These are phyloP conservation scores for Sinocyclocheilus maitianheensis DNA, from an alignment of 2,113 vertebrate species.

Conservation along the genomic window DNA sequence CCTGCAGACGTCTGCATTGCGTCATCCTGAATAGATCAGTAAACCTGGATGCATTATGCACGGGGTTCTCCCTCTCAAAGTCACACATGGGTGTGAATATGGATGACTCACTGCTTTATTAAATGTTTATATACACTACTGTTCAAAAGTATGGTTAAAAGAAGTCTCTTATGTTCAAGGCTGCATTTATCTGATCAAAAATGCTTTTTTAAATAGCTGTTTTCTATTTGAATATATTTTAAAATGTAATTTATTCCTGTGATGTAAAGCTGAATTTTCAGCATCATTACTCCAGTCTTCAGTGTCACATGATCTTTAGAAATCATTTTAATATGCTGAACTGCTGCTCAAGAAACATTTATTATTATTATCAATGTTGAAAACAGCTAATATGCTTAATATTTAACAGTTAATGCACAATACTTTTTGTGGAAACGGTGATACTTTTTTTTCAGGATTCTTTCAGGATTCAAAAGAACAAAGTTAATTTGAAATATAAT, in stretches of 20 bases:
- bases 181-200: not conserved
- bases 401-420: too few species aligned
- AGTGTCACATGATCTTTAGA: not conserved
- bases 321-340: too few species aligned
- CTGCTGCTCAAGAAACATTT: not conserved
- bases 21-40: not conserved
- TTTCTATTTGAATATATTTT: not conserved
- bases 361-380: too few species aligned
- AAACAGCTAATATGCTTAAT: too few species aligned
- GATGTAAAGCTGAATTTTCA: not conserved
- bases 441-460: too few species aligned
- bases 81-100: not conserved
- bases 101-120: not conserved
- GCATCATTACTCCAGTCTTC: too few species aligned
- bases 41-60: not conserved
- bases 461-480: too few species aligned
- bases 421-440: too few species aligned
- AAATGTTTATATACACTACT: not conserved
- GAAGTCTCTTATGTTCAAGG: not conserved
- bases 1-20: not conserved
- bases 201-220: not conserved
- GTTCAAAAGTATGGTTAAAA: not conserved
- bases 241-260: not conserved
- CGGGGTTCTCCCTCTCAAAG: not conserved
- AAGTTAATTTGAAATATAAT: too few species aligned